Conservation (phyloP, 53 echinoderm and acorn worm genomes). For the Apostichopus leukothele region DNA sequence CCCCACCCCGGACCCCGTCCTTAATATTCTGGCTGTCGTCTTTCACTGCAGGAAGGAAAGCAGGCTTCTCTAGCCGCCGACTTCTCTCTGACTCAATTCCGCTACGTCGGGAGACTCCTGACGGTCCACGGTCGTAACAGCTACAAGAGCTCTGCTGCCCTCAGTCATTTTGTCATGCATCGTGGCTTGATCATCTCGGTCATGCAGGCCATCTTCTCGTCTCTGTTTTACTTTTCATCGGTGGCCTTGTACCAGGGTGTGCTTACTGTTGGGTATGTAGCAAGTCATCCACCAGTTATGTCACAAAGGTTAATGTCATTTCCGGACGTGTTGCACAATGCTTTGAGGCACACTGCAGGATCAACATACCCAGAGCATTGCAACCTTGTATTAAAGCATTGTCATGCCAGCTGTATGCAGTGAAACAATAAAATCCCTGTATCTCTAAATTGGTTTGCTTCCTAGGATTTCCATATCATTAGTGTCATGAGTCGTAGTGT, state of each 20-base stretch:
- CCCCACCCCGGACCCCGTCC: too few species aligned
- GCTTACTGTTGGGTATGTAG: slow-evolving; percentile 92
- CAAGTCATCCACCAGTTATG: background rate
- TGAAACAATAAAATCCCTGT: too few species aligned
- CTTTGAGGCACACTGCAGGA: too few species aligned
- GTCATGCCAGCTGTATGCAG: too few species aligned
- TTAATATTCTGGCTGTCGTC: too few species aligned
- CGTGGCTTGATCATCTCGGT: slow-evolving; percentile 96
- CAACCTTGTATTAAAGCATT: too few species aligned
- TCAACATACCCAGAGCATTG: too few species aligned
- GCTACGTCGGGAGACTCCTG: slow-evolving; percentile 82
- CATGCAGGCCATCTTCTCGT: slow-evolving; percentile 98
- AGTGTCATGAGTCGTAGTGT: too few species aligned
- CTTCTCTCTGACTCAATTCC: slow-evolving; percentile 94
- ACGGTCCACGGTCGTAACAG: slow-evolving; percentile 97
- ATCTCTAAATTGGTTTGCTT: too few species aligned
- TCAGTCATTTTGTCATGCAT: slow-evolving; percentile 99
- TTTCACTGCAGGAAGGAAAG: slow-evolving; percentile 79
- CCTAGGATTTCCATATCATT: too few species aligned
- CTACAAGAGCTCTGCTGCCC: slow-evolving; percentile 97
- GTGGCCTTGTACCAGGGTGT: slow-evolving; percentile 97
- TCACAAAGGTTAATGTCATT: too few species aligned
- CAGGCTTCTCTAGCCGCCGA: slow-evolving; percentile 97
- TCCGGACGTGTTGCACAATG: too few species aligned
- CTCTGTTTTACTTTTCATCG: slow-evolving; percentile 97